A percentile compares a stretch with the other conserved stretches of the same genome.
Evolutionary conservation across 2,797 vertebrate species (phyloP).

Genomic region (Ibycter americanus): DNA sequence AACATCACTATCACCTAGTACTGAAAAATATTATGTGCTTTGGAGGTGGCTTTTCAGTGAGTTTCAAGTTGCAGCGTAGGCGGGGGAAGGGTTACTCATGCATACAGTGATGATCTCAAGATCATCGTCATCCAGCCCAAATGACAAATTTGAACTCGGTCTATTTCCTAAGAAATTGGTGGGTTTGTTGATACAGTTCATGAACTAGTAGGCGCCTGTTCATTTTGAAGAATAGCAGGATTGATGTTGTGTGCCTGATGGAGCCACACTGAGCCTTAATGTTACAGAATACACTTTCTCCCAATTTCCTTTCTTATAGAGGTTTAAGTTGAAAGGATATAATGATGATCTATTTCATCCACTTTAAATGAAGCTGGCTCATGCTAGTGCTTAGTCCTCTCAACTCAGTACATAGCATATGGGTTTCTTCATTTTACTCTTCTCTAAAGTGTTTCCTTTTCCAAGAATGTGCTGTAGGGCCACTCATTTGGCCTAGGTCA

Average conservation of each 20-base stretch:
- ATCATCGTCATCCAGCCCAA: background rate
- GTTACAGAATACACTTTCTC: background rate
- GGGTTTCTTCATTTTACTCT: background rate
- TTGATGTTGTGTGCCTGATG: background rate
- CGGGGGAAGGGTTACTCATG: background rate
- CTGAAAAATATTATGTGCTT: background rate
- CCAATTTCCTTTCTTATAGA: background rate
- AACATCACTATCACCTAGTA: background rate
- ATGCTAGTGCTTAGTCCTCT: background rate
- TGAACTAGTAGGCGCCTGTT: background rate
- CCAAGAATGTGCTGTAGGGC: background rate
- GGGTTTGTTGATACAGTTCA: background rate
- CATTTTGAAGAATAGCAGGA: background rate
- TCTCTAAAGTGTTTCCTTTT: background rate
- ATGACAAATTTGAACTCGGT: background rate
- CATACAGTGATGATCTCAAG: background rate
- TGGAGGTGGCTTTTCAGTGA: background rate
- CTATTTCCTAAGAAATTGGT: background rate
- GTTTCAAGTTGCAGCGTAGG: background rate
- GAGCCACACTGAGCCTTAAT: background rate
- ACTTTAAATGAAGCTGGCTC: background rate
- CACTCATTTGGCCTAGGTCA: background rate
- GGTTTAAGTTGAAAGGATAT: background rate
- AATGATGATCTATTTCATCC: background rate
- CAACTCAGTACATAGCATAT: background rate